Conservation (phyloP, 2,113 vertebrate species). For the Cephalopterus ornatus region DNA sequence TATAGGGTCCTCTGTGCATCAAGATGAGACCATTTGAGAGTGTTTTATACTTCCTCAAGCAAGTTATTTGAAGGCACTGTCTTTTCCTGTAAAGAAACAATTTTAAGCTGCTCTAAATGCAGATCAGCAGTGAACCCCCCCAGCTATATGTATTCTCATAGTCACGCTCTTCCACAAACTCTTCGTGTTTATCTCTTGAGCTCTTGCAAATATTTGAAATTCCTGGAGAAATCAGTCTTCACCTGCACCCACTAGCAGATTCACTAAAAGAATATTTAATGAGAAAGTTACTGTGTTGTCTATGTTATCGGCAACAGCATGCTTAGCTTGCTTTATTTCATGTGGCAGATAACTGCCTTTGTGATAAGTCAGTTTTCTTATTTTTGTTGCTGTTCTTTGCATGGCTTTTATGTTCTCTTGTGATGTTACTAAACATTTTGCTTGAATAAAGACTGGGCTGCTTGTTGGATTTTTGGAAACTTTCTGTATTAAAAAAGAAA, state of each 20-base stretch:
- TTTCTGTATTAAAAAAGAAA: neutral
- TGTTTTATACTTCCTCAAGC: neutral
- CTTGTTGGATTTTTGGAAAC: neutral
- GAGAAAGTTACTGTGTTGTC: neutral
- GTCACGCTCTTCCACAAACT: neutral
- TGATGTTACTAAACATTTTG: neutral
- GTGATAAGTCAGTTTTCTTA: constrained; percentile 5
- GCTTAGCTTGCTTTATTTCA: neutral
- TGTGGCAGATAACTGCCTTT: constrained; percentile 12
- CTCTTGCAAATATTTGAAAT: constrained; percentile 44
- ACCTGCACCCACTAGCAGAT: neutral
- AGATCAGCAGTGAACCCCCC: neutral
- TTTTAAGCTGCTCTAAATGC: neutral
- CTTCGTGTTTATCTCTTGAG: neutral
- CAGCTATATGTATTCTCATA: neutral
- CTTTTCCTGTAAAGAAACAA: neutral
- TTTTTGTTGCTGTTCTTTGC: constrained; percentile 15
- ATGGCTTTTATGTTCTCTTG: neutral
- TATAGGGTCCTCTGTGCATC: neutral
- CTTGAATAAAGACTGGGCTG: neutral
- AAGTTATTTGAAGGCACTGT: neutral
- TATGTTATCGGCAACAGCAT: neutral
- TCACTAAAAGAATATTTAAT: constrained; percentile 37
- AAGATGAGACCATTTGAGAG: neutral
- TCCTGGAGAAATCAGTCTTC: neutral